A percentile compares a stretch with the other conserved stretches of the same genome.
Conservation (phyloP, 2,113 vertebrate species). For the Plecotus auritus region DNA sequence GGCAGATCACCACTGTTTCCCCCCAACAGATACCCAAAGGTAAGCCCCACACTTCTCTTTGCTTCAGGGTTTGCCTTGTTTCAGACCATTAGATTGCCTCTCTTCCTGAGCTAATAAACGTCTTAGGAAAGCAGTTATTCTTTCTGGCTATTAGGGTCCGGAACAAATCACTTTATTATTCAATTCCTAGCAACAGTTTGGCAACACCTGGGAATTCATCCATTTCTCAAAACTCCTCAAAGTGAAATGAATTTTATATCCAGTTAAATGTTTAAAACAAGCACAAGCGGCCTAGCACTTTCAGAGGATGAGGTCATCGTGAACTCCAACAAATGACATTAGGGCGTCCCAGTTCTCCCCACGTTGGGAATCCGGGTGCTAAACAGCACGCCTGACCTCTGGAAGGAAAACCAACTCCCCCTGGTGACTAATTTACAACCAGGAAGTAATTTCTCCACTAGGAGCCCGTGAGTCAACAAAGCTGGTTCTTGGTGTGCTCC, state of each 20-base stretch:
- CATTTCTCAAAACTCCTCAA: constrained; percentile 37
- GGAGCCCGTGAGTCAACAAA: background rate
- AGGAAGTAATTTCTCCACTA: constrained; percentile 41
- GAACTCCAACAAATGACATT: constrained; percentile 53
- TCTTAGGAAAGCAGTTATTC: background rate
- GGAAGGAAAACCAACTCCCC: constrained; percentile 50
- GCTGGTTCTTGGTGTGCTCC: background rate
- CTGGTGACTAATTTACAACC: constrained; percentile 55
- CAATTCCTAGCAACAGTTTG: background rate
- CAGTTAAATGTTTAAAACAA: constrained; percentile 31
- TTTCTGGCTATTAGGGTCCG: background rate
- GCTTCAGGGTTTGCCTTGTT: background rate
- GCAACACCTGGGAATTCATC: constrained; percentile 36
- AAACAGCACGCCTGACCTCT: constrained; percentile 29
- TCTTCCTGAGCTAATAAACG: background rate
- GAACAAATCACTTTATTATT: background rate
- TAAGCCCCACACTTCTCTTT: background rate
- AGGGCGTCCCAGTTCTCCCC: background rate
- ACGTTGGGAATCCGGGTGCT: background rate
- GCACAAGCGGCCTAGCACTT: background rate
- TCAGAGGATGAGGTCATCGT: constrained; percentile 48
- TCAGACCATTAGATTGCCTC: background rate
- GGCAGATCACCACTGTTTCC: background rate
- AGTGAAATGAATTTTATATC: constrained; percentile 46
- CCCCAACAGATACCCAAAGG: background rate